A percentile compares a stretch with the other conserved stretches of the same genome.
These are phyloP conservation scores for Apistogramma diplotaenia DNA, from an alignment of 2,113 vertebrate species.

Conservation along the genomic window DNA sequence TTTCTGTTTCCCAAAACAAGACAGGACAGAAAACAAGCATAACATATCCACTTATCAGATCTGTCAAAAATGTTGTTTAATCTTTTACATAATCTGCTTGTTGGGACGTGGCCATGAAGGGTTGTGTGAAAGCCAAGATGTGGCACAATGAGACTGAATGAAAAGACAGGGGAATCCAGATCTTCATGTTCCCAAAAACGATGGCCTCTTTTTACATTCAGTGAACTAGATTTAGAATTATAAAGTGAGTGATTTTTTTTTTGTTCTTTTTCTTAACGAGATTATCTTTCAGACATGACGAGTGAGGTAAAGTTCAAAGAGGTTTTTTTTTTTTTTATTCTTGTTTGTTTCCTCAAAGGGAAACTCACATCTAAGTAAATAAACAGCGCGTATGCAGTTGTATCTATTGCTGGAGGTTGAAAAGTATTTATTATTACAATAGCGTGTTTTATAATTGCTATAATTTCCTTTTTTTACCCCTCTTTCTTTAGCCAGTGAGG, in stretches of 20 bases:
- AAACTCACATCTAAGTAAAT: not conserved
- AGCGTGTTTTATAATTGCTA: not conserved
- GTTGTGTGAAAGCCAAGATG: conserved; percentile 42
- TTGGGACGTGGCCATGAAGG: conserved; percentile 49
- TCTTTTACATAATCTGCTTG: conserved; percentile 57
- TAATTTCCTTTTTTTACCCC: not conserved
- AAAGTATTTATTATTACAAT: not conserved
- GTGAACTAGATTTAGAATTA: conserved; percentile 32
- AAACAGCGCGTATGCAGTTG: not conserved
- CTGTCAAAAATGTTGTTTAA: conserved; percentile 52
- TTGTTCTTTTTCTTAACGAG: conserved; percentile 5
- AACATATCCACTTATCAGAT: conserved; percentile 61
- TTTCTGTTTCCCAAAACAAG: conserved; percentile 22
- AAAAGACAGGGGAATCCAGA: conserved; percentile 35
- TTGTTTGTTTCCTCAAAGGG: not conserved
- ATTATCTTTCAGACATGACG: conserved; percentile 6
- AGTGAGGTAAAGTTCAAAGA: conserved; percentile 17
- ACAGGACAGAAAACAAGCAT: conserved; percentile 39
- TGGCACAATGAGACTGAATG: conserved; percentile 44
- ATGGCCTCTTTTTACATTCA: conserved; percentile 36
- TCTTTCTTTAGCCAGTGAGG: not conserved
- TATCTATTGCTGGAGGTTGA: not conserved
- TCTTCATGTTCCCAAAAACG: conserved; percentile 48
- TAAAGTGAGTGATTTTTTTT: not conserved
- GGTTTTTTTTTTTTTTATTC: not conserved